These are phyloP conservation scores for Siniperca obscura DNA, from an alignment of 2,797 vertebrate genomes.

Conservation along the genomic window DNA sequence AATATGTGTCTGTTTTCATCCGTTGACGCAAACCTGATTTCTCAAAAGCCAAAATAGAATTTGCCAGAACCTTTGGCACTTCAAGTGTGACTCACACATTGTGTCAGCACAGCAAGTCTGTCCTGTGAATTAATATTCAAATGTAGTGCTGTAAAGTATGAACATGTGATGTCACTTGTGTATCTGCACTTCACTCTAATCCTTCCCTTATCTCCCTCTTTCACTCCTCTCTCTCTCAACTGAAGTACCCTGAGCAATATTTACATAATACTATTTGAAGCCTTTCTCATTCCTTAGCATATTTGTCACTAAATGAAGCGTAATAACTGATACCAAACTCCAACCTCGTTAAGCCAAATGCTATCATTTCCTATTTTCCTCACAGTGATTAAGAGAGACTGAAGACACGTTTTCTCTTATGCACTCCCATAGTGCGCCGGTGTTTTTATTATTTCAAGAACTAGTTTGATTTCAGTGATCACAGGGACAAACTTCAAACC, in stretches of 20 bases:
- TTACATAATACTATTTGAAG: constrained; percentile 69
- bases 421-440: constrained; percentile 13
- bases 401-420: constrained; percentile 23
- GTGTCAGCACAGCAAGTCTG: constrained; percentile 65
- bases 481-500: constrained; percentile 27
- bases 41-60: constrained; percentile 67
- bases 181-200: constrained; percentile 70
- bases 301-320: constrained; percentile 66
- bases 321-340: constrained; percentile 53
- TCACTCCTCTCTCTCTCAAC: constrained; percentile 54
- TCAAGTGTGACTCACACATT: constrained; percentile 75
- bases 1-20: constrained; percentile 47
- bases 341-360: constrained; percentile 44
- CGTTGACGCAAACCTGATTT: constrained; percentile 51
- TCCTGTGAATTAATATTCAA: constrained; percentile 70
- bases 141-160: constrained; percentile 63
- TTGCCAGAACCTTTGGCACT: constrained; percentile 69
- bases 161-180: constrained; percentile 72
- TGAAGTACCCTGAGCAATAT: constrained; percentile 57
- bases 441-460: constrained; percentile 39
- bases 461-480: constrained; percentile 39
- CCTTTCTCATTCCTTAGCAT: constrained; percentile 51
- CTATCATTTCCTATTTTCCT: constrained; percentile 46
- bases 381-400: constrained; percentile 41
- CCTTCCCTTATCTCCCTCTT: constrained; percentile 59